These are phyloP conservation scores for Portevinia maculata DNA, from an alignment of 2,888 invertebrate species.

Conservation along the genomic window DNA sequence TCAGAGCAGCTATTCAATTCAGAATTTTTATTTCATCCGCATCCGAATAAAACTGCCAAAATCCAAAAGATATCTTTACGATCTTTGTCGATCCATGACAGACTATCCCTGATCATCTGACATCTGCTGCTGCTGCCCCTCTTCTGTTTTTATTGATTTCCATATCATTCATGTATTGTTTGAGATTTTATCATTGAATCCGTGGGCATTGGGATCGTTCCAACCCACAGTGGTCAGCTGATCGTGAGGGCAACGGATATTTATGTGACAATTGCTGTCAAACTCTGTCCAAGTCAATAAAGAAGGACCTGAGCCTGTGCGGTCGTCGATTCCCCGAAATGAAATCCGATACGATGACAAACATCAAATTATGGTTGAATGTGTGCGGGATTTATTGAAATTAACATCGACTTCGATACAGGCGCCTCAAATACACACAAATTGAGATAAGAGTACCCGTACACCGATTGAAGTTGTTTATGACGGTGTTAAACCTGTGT, in stretches of 20 bases:
- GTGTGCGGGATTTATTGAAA: conserved; percentile 31
- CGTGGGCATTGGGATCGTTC: background rate
- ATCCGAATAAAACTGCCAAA: conserved; percentile 15
- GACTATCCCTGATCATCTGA: too few relatives aligned
- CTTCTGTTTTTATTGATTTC: conserved; percentile 22
- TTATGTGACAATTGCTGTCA: conserved; percentile 54
- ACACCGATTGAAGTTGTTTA: conserved; percentile 24
- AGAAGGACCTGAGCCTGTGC: conserved; percentile 11
- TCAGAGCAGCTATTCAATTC: background rate
- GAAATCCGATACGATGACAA: conserved; percentile 61
- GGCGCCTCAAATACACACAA: conserved; percentile 13
- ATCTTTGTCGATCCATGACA: too few relatives aligned
- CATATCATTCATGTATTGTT: conserved; percentile 11
- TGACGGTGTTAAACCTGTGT: conserved; percentile 7
- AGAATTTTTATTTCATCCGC: background rate
- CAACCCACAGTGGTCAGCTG: background rate
- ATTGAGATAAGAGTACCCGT: background rate
- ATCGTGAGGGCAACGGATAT: conserved; percentile 8
- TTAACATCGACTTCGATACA: background rate
- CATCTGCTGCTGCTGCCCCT: conserved; percentile 10
- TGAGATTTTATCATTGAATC: conserved; percentile 1
- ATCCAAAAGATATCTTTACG: background rate
- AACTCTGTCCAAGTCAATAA: conserved; percentile 34
- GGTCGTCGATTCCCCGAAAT: conserved; percentile 32
- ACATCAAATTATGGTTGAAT: conserved; percentile 11